Conservation (phyloP, 92 coral and sea anemone species). For the Pocillopora grandis region DNA sequence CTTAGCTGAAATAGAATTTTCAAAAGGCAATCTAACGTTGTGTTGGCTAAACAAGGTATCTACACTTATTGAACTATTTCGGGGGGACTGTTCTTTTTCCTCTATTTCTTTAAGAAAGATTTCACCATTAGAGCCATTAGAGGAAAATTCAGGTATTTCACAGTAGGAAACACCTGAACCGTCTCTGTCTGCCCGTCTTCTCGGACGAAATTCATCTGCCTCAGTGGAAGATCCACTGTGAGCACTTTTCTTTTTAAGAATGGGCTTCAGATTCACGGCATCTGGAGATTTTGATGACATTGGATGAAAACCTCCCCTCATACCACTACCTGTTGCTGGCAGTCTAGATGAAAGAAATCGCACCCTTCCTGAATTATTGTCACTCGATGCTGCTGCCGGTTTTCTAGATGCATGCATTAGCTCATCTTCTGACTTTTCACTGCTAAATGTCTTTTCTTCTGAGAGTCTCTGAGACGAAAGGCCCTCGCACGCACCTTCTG, state of each 20-base stretch:
- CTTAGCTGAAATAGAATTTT: neutral
- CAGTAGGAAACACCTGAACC: constrained; percentile 15
- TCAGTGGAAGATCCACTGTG: constrained; percentile 70
- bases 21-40: neutral
- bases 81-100: neutral
- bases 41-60: constrained; percentile 14
- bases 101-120: neutral
- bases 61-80: constrained; percentile 9
- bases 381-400: constrained; percentile 46
- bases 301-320: constrained; percentile 9
- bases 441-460: neutral
- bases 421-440: neutral
- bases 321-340: constrained; percentile 86
- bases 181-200: constrained; percentile 6
- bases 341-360: constrained; percentile 88
- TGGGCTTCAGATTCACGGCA: constrained; percentile 62
- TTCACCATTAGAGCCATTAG: neutral
- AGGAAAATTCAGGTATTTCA: constrained; percentile 4
- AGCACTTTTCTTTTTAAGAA: constrained; percentile 68
- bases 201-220: constrained; percentile 34
- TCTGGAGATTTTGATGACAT: constrained; percentile 37
- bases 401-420: neutral
- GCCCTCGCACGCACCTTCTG: constrained; percentile 33
- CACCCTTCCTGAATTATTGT: constrained; percentile 76
- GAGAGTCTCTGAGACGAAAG: neutral